Evolutionary conservation across 1,140 invertebrate genomes (phyloP), one percentile per base, ranked within the genome.

Genomic region (Sitobion miscanthi): DNA sequence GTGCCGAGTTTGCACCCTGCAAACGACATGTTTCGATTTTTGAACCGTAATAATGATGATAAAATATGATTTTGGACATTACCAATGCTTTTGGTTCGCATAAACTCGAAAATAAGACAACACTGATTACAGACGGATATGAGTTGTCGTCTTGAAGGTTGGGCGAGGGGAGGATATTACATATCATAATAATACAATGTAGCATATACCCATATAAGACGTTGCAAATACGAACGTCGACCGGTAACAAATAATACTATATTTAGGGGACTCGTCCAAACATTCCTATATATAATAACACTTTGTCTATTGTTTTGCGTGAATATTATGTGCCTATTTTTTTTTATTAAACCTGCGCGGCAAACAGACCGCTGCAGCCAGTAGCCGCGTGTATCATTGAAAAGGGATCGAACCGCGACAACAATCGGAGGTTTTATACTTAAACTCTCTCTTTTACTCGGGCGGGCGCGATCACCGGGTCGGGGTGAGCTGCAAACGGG

Each of bases 391-490:
- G 20, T n/a, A 9, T 77, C 45, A 45, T 90, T 69, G 54, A 62
- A 90, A 90, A 90, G 89, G 89, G 89, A 90, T 90, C 89, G 88
- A 54, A 42, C 21, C 9, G 52, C 9, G 52, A 42, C 35, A 35
- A 89, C 52, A 89, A 89, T 89, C 87, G 35, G 30, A 69, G 54
- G 54, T 69, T 45, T 69, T 69, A 69, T 30, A 30, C 89, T 90
- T 69, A 90, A 69, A 90, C 89, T 90, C 89, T 90, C 54, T 90
- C 54, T 90, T 62, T 62, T 62, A 57, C 35, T 17, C 85, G 23
- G n/a, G 69, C 30, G 45, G n/a, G 54, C 62, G 77, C 17, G 62
- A 38, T 23, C 25, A 77, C 57, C 20, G 38, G n/a, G 45, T 88
- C 47, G 47, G 49, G 47, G 87, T 35, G n/a, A 54, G 25, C 47